A percentile compares a stretch with the other conserved stretches of the same genome.
phyloP scores from a whole-genome alignment of 2,113 vertebrate species.

The Eudyptes chrysolophus region DNA sequence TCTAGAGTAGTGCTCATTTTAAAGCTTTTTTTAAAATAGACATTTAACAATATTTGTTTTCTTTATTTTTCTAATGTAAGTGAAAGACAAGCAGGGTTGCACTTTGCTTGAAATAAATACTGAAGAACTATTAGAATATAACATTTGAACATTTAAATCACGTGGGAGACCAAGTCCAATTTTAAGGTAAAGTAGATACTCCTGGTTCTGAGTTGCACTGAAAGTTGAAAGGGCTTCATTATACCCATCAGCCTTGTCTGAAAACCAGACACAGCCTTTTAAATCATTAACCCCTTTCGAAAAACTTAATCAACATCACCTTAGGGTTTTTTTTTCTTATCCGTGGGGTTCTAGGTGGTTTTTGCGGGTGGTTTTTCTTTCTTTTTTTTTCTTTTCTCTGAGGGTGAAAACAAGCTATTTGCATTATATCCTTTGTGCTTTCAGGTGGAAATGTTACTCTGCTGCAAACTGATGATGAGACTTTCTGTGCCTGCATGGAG shows the following conservation, averaged over 20 bases:
- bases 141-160: neutral
- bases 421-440: neutral
- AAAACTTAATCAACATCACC: neutral
- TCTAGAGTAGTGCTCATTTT: neutral
- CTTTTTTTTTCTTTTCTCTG: neutral
- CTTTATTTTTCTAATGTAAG: neutral
- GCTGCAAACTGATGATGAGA: neutral
- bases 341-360: neutral
- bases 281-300: neutral
- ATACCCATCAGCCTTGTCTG: neutral
- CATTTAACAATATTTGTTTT: neutral
- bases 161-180: neutral
- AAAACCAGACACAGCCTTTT: neutral
- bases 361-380: neutral
- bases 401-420: neutral
- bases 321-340: neutral
- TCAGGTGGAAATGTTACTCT: neutral
- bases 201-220: neutral
- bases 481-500: neutral
- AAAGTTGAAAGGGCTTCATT: neutral
- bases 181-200: neutral
- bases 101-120: neutral
- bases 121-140: neutral
- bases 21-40: neutral
- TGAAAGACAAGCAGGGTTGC: neutral